A percentile compares a stretch with the other conserved stretches of the same genome.
Conservation (phyloP, 2,888 invertebrate species). For the Ctenicera cuprea region DNA sequence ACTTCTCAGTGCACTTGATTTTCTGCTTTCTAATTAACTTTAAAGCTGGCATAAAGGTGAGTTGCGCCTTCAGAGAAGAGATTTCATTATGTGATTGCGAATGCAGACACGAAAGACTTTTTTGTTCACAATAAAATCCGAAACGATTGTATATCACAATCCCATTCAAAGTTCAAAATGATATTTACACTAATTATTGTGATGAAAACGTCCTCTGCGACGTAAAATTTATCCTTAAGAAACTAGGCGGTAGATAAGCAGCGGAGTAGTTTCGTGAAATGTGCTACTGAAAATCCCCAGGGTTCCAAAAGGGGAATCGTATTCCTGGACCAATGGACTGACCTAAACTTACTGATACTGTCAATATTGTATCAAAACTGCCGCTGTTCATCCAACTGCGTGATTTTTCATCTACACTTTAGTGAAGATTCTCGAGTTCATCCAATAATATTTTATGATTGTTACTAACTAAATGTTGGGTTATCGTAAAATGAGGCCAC, state of each 20-base stretch:
- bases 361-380: conserved; percentile 36
- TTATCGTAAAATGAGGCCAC: too few relatives aligned
- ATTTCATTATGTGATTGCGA: conserved; percentile 21
- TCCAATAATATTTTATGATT: conserved; percentile 1
- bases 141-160: background rate
- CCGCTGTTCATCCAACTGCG: conserved; percentile 21
- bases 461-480: background rate
- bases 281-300: conserved; percentile 21
- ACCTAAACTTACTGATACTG: conserved; percentile 30
- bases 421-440: conserved; percentile 7
- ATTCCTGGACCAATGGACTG: conserved; percentile 36
- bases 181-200: too few relatives aligned
- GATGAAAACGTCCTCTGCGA: background rate
- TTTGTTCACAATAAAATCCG: conserved; percentile 4
- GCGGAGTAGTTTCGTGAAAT: conserved; percentile 22
- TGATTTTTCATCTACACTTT: conserved; percentile 31
- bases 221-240: too few relatives aligned
- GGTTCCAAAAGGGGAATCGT: conserved; percentile 24
- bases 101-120: conserved; percentile 2
- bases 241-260: too few relatives aligned
- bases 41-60: conserved; percentile 17
- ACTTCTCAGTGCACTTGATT: conserved; percentile 31
- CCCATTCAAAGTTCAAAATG: background rate
- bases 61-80: conserved; percentile 16
- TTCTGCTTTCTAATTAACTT: conserved; percentile 38